These are phyloP conservation scores for Heliconius charithonia DNA, from an alignment of 2,888 invertebrate genomes.

Conservation along the genomic window DNA sequence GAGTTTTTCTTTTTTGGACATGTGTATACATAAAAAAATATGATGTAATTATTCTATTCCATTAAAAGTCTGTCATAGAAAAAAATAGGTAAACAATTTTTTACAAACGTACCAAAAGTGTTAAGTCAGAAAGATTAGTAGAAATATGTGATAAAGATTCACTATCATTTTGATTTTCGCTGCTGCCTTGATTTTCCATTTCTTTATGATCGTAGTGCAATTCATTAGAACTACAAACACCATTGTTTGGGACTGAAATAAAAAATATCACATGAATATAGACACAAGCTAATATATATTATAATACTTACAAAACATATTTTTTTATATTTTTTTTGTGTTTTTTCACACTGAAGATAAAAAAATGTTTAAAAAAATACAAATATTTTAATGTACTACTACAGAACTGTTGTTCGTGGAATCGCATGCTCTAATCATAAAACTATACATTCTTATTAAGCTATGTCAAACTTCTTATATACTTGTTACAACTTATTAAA, in stretches of 20 bases:
- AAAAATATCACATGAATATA: conserved; percentile 17
- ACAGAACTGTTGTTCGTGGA: neutral
- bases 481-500: neutral
- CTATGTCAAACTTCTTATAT: neutral
- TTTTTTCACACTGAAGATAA: no score
- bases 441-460: neutral
- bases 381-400: neutral
- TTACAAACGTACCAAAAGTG: conserved; percentile 69
- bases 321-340: no score
- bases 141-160: conserved; percentile 71
- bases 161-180: conserved; percentile 66
- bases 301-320: no score
- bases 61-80: neutral
- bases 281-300: neutral
- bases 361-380: neutral
- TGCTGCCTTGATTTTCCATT: conserved; percentile 55
- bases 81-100: neutral
- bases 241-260: conserved; percentile 69
- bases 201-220: conserved; percentile 56
- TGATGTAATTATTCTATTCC: no score
- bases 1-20: no score
- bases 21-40: no score
- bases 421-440: neutral
- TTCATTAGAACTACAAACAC: conserved; percentile 60
- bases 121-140: conserved; percentile 71